Base-by-base conservation (phyloP, 1,140 invertebrate genomes). In the Eufriesea mexicana region DNA sequence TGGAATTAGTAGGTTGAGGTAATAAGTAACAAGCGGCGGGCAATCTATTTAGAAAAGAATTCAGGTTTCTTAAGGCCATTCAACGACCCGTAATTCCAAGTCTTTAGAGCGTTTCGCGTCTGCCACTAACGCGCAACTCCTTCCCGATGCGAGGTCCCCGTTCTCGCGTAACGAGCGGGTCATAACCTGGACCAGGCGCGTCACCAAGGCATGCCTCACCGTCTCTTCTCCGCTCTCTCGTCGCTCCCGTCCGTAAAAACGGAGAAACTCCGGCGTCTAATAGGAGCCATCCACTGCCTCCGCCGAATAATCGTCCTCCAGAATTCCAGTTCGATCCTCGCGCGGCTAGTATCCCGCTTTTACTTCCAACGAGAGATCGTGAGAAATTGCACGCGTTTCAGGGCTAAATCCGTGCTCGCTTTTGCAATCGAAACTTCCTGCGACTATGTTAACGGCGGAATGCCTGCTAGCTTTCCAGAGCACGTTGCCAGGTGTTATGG, bases 11-110 rank as follows among this genome's bases (percentile, higher is more conserved):
- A 90, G 89, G 88, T 92, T 91, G 90, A 90, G 81, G 90, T 92
- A 93, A 93, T 93, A 92, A 92, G 87, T 91, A 92, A 90, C 88
- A 80, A 92, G 83, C 84, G 79, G 71, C 86, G 88, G 83, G 83
- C 90, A 92, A 93, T 92, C 89, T 89, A 92, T 92, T 91, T 88
- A 88, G 88, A 92, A 90, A 91, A 92, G 91, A 92, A 92, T 93
- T 90, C 79, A 90, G 88, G 88, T 91, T 89, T 89, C 90, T 91
- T 91, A 89, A 91, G 86, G 88, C 86, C 87, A 91, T 90, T 91
- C 87, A 84, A 84, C 77, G 88, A 88, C 79, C 84, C 84, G 85
- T 87, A 89, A 89, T 89, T 89, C 62, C 78, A 87, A 82, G 70
- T 88, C 84, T 86, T 89, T 86, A 86, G 75, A 88, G 75, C 81